A percentile compares a stretch with the other conserved stretches of the same genome.
These are phyloP conservation scores for Ceratotherium simum DNA, from an alignment of 2,113 vertebrate genomes.

Conservation along the genomic window DNA sequence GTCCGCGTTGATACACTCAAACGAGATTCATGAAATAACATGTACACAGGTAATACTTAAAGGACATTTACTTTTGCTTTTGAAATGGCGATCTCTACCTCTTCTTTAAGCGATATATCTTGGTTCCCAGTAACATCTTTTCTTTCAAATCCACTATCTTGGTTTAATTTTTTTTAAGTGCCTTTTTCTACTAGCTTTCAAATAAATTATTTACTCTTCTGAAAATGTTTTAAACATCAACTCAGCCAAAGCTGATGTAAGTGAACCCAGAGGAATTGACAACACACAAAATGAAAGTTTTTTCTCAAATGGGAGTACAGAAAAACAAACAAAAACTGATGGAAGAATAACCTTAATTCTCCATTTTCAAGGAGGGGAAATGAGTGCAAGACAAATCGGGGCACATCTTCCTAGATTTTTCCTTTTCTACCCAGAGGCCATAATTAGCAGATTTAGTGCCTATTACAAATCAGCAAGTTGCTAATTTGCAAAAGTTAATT, in stretches of 20 bases:
- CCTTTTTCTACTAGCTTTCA: constrained; percentile 59
- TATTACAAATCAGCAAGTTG: background rate
- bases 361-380: background rate
- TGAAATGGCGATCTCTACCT: background rate
- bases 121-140: background rate
- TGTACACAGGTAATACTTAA: background rate
- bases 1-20: background rate
- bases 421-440: background rate
- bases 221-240: constrained; percentile 70
- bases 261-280: constrained; percentile 48
- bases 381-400: background rate
- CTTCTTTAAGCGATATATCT: background rate
- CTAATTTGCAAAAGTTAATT: background rate
- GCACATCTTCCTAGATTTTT: background rate
- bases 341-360: background rate
- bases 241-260: constrained; percentile 57
- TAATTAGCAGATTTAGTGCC: background rate
- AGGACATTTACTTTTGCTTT: background rate
- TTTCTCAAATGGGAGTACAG: constrained; percentile 5
- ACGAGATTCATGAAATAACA: background rate
- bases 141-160: constrained; percentile 34
- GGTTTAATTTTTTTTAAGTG: constrained; percentile 68
- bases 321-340: background rate
- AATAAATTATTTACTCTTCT: constrained; percentile 75
- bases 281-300: background rate